These are phyloP conservation scores for Oryctolagus cuniculus DNA, from an alignment of 2,113 vertebrate genomes.

Conservation along the genomic window DNA sequence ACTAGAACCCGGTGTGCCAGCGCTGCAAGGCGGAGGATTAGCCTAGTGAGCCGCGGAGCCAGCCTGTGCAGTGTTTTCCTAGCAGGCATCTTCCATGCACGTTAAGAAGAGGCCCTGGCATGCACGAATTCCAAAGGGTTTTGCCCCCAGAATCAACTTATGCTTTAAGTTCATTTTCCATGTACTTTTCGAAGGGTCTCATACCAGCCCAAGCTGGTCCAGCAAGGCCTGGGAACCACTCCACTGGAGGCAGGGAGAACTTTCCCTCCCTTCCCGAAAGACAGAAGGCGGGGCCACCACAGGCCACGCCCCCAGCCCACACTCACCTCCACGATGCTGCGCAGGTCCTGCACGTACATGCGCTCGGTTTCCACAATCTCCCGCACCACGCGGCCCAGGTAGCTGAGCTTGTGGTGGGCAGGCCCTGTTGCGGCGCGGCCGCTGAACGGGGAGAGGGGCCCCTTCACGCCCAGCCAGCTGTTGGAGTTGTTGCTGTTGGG, in stretches of 20 bases:
- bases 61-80: no score
- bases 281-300: no score
- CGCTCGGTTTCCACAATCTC: conserved; percentile 98
- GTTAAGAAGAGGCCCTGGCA: no score
- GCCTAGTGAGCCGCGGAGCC: no score
- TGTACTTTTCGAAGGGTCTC: no score
- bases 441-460: conserved; percentile 86
- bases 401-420: conserved; percentile 91
- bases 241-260: not conserved
- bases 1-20: no score
- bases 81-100: no score
- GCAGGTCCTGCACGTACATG: conserved; percentile 95
- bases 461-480: conserved; percentile 64
- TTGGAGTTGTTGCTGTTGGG: conserved; percentile 86
- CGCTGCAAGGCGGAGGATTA: no score
- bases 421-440: conserved; percentile 81
- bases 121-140: no score
- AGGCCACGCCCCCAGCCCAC: not conserved
- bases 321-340: conserved; percentile 96
- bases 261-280: not conserved
- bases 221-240: no score
- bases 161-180: no score
- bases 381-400: conserved; percentile 96
- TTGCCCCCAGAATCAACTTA: no score
- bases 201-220: not conserved